A percentile compares a stretch with the other conserved stretches of the same genome.
Evolutionary conservation across 2,888 invertebrate genomes (phyloP).

Genomic region (Drosophila barbarae): DNA sequence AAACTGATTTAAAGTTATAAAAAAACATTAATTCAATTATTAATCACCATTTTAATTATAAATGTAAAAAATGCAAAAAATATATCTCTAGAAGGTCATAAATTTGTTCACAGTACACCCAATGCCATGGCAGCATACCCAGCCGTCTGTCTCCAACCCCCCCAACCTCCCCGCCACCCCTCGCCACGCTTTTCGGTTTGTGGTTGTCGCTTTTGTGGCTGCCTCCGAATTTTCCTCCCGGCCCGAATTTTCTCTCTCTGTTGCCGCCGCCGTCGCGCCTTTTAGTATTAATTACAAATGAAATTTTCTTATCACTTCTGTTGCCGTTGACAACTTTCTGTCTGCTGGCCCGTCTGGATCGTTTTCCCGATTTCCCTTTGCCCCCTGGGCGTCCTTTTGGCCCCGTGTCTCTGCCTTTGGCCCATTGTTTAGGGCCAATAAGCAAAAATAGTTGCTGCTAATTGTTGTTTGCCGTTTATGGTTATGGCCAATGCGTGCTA

Average conservation of each 20-base stretch:
- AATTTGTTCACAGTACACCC: conserved; percentile 1
- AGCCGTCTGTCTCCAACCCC: conserved; percentile 1
- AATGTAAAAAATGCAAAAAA: too few species aligned
- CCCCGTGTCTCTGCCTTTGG: too few species aligned
- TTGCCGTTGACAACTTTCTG: conserved; percentile 49
- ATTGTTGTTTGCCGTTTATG: conserved; percentile 58
- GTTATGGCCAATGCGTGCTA: conserved; percentile 62
- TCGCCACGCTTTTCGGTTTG: conserved; percentile 14
- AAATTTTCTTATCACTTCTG: conserved; percentile 61
- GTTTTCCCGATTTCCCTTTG: background rate
- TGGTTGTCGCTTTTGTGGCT: conserved; percentile 46
- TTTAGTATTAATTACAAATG: conserved; percentile 63
- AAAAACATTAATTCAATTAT: background rate
- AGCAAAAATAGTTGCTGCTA: conserved; percentile 61
- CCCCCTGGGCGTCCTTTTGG: background rate
- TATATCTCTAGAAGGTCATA: background rate
- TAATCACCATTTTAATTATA: background rate
- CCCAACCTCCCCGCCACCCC: background rate
- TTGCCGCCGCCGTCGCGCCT: conserved; percentile 30
- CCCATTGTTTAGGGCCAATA: conserved; percentile 56
- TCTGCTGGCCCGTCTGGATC: conserved; percentile 47
- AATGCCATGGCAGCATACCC: conserved; percentile 37
- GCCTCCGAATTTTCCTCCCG: conserved; percentile 10
- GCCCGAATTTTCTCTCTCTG: conserved; percentile 11
- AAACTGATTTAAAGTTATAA: too few species aligned